Evolutionary conservation across 1,140 invertebrate genomes (phyloP), one percentile per base, ranked within the genome.

Genomic region (Ceratina australensis): DNA sequence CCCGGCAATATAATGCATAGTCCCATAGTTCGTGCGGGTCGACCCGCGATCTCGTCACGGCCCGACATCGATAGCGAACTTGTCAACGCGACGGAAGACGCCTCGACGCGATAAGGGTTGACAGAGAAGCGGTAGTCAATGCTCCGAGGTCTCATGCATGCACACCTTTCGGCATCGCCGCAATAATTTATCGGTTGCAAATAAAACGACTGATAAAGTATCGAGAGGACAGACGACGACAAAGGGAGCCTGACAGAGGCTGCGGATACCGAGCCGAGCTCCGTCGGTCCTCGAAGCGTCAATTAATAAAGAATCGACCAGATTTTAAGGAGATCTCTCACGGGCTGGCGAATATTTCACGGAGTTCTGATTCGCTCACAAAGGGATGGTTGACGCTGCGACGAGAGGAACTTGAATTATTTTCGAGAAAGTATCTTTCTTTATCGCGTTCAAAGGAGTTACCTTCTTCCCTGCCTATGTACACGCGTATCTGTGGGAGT

Each of bases 11-110:
- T 84, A 83, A 83, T 78, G 64, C 54, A 28, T 60, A 73, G 67
- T 49, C 57, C 77, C 50, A 42, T 67, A 63, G n/a, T 18, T 10
- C 33, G 57, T 42, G 49, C 42, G 52, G 59, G 15, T 50, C 42
- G 65, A 57, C 42, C 68, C 73, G 73, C 59, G 54, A 79, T 82
- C 75, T 69, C 65, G 15, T 68, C 69, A 61, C 71, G 54, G 54
- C 61, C 66, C 66, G 24, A 24, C 50, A 72, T 75, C 77, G 71
- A 75, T 79, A 66, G 59, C 26, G 77, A 75, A 72, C 82, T 82
- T 79, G 81, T 83, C 82, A 79, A 72, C 80, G 80, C 76, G 33
- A 28, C 54, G 69, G 24, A 73, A 72, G 68, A 78, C 57, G 64
- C 52, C 52, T 47, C 22, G 18, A 20, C 1, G 18, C 18, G 80